These are phyloP conservation scores for Clistopyga incitator DNA, from an alignment of 2,888 invertebrate genomes.

Conservation along the genomic window DNA sequence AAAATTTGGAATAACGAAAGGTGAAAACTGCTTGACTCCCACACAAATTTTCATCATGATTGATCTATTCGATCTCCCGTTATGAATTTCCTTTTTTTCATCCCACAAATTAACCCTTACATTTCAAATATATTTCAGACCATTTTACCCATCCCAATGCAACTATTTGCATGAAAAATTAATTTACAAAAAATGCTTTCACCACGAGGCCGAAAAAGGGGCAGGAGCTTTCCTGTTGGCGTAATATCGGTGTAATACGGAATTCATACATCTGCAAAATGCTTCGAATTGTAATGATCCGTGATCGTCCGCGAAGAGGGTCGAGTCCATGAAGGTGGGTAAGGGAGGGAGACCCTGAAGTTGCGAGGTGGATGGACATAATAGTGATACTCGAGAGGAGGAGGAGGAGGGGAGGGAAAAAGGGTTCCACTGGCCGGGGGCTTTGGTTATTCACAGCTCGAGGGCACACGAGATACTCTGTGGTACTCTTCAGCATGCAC, in stretches of 20 bases:
- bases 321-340: conserved; percentile 12
- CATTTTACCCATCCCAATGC: too few relatives aligned
- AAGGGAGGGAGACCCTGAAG: neutral
- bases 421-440: conserved; percentile 25
- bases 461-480: conserved; percentile 54
- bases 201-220: neutral
- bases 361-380: conserved; percentile 21
- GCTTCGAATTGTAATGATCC: neutral
- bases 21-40: too few relatives aligned
- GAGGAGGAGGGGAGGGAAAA: conserved; percentile 3
- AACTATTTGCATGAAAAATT: too few relatives aligned
- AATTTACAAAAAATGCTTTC: too few relatives aligned
- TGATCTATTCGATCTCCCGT: too few relatives aligned
- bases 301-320: conserved; percentile 12
- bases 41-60: too few relatives aligned
- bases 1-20: too few relatives aligned
- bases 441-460: conserved; percentile 48
- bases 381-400: conserved; percentile 12
- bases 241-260: neutral
- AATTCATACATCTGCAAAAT: neutral
- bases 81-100: too few relatives aligned
- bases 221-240: neutral
- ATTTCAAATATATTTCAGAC: too few relatives aligned
- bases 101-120: too few relatives aligned
- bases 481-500: conserved; percentile 14